These are phyloP conservation scores for Drosophila dunni DNA, from an alignment of 1,140 invertebrate species.

Conservation along the genomic window DNA sequence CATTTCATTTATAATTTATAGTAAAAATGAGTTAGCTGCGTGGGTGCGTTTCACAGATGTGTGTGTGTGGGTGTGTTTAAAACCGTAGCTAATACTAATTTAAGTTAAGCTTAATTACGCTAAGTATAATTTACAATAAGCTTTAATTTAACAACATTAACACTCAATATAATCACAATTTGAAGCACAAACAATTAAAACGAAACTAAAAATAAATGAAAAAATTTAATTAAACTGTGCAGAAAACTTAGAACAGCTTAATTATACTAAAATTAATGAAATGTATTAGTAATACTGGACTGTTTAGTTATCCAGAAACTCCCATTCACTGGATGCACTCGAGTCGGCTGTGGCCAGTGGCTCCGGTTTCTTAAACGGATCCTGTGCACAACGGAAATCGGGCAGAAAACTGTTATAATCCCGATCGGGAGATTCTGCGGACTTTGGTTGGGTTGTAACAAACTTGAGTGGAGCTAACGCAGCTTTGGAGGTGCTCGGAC, in stretches of 20 bases:
- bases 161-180: constrained; percentile 63
- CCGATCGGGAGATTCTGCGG: constrained; percentile 2
- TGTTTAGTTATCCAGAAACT: constrained; percentile 77
- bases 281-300: constrained; percentile 44
- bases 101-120: constrained; percentile 24
- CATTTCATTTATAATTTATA: constrained; percentile 3
- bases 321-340: constrained; percentile 80
- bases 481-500: constrained; percentile 24
- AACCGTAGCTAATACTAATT: constrained; percentile 7
- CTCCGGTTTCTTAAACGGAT: constrained; percentile 52
- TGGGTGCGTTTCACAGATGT: constrained; percentile 20
- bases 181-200: constrained; percentile 62
- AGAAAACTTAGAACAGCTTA: constrained; percentile 5
- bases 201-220: constrained; percentile 12
- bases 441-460: constrained; percentile 44
- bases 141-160: constrained; percentile 48
- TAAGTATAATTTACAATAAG: constrained; percentile 64
- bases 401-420: constrained; percentile 74
- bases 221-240: constrained; percentile 22
- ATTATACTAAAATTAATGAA: constrained; percentile 13
- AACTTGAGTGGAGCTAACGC: constrained; percentile 56
- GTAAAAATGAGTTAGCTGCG: constrained; percentile 11
- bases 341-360: constrained; percentile 61
- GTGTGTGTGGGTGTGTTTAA: background rate
- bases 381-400: constrained; percentile 66